Evolutionary conservation across 2,888 invertebrate genomes (phyloP).

Genomic region (Agrotis ipsilon): DNA sequence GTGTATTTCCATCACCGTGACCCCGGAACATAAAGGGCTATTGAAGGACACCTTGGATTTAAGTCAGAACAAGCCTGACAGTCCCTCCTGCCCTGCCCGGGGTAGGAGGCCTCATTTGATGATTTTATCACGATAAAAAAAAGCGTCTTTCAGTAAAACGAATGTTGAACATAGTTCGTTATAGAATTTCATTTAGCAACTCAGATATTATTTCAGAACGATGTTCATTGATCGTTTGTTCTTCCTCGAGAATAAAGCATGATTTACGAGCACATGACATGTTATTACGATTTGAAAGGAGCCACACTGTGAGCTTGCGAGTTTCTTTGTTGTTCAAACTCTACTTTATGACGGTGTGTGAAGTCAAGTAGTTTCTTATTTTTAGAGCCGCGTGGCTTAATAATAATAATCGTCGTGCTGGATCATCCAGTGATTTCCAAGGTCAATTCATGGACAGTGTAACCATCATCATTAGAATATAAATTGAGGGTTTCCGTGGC

Average conservation of each 20-base stretch:
- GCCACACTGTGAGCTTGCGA: slow-evolving; percentile 13
- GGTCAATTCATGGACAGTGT: no score
- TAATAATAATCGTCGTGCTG: no score
- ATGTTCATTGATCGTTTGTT: slow-evolving; percentile 21
- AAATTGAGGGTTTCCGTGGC: no score
- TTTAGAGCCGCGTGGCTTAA: background rate
- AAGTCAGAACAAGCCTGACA: no score
- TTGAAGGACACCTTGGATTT: no score
- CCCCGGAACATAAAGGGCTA: no score
- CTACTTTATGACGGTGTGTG: slow-evolving; percentile 4
- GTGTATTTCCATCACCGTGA: no score
- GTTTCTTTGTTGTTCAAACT: slow-evolving; percentile 33
- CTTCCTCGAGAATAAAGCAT: slow-evolving; percentile 6
- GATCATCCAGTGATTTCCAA: no score
- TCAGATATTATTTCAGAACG: background rate
- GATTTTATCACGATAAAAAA: no score
- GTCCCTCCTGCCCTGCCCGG: no score
- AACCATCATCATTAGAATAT: no score
- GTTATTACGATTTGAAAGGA: slow-evolving; percentile 38
- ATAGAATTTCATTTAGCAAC: background rate
- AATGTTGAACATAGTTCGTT: background rate
- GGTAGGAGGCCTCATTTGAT: no score
- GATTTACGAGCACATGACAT: slow-evolving; percentile 17
- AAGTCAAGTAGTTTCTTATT: background rate
- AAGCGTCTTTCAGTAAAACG: background rate